Conservation (phyloP, 2,113 vertebrate genomes). For the Myiagra hebetior region DNA sequence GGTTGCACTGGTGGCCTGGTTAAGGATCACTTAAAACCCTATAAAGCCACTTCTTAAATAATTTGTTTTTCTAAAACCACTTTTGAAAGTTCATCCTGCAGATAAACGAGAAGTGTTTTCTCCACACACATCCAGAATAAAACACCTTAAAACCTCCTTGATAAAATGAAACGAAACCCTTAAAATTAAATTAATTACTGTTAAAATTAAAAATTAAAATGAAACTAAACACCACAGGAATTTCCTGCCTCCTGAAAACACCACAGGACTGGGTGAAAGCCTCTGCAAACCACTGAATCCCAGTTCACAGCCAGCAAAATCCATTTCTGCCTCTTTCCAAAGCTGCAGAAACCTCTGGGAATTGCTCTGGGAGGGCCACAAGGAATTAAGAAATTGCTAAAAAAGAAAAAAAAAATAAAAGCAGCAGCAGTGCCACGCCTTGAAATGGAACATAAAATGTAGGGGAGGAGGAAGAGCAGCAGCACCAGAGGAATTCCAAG, state of each 20-base stretch:
- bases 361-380: not conserved
- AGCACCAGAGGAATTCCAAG: not conserved
- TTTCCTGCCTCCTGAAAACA: not conserved
- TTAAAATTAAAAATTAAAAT: too few species aligned
- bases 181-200: not conserved
- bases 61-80: not conserved
- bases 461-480: not conserved
- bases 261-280: accelerated
- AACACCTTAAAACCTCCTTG: not conserved
- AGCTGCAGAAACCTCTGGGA: not conserved
- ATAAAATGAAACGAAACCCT: not conserved
- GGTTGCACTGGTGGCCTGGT: not conserved
- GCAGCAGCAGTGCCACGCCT: not conserved
- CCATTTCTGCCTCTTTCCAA: not conserved
- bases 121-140: not conserved
- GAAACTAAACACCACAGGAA: not conserved
- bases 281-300: not conserved
- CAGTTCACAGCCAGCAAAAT: not conserved
- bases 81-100: not conserved
- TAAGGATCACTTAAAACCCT: not conserved
- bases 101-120: not conserved
- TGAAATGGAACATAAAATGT: accelerated
- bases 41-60: not conserved
- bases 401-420: not conserved
- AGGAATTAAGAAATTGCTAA: not conserved